Evolutionary conservation across 2,888 invertebrate species (phyloP).

Genomic region (Opisthograptis luteolata): DNA sequence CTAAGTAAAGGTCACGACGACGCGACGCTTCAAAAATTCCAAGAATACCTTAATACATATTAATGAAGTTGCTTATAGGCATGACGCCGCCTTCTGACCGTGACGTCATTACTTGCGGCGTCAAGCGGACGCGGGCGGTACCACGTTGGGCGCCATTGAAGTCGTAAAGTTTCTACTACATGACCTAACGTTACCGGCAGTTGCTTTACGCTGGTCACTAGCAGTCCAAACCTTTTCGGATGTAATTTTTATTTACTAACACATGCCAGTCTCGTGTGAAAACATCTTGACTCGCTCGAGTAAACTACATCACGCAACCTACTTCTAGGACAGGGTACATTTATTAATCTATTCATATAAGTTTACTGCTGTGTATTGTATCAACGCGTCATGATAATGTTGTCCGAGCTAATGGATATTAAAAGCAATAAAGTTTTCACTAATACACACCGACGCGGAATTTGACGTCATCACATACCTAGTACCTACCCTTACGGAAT

Average conservation of each 20-base stretch:
- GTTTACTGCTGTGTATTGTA: neutral
- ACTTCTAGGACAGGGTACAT: neutral
- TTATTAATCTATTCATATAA: neutral
- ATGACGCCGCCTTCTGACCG: constrained; percentile 5
- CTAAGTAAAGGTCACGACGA: too few relatives aligned
- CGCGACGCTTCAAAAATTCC: too few relatives aligned
- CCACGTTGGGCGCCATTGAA: constrained; percentile 1
- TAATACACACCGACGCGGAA: neutral
- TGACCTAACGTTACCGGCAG: too few relatives aligned
- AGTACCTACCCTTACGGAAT: too few relatives aligned
- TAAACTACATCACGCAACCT: neutral
- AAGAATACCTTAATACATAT: constrained; percentile 7
- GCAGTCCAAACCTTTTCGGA: too few relatives aligned
- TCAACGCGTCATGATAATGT: constrained; percentile 3
- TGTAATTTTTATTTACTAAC: too few relatives aligned
- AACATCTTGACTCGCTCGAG: too few relatives aligned
- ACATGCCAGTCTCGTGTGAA: too few relatives aligned
- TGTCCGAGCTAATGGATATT: constrained; percentile 23
- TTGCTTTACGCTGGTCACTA: too few relatives aligned
- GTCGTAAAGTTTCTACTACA: too few relatives aligned
- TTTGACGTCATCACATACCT: constrained; percentile 11
- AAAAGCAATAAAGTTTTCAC: constrained; percentile 6
- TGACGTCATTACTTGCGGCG: neutral
- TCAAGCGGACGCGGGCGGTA: neutral
- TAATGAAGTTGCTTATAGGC: constrained; percentile 3